Evolutionary conservation across 2,888 invertebrate species (phyloP).

Genomic region (Latrodectus elegans): DNA sequence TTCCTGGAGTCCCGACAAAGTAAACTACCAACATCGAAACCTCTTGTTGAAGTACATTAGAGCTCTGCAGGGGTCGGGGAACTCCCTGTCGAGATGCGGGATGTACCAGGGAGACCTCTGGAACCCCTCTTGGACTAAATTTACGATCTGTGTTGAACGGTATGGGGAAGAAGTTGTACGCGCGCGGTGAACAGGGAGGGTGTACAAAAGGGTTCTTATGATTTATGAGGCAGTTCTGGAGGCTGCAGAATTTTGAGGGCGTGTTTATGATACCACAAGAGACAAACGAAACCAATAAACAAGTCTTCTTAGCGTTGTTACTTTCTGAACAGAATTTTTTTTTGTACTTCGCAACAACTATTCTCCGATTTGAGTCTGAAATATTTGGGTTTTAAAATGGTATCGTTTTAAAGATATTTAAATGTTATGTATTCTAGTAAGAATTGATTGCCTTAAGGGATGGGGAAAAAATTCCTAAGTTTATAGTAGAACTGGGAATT

Average conservation of each 20-base stretch:
- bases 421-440: background rate
- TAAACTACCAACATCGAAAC: background rate
- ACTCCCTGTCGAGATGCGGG: constrained; percentile 20
- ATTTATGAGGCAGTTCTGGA: constrained; percentile 52
- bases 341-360: background rate
- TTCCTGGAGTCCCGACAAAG: background rate
- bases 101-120: constrained; percentile 14
- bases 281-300: constrained; percentile 66
- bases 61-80: constrained; percentile 1
- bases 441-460: background rate
- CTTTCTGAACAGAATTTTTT: constrained; percentile 1
- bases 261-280: constrained; percentile 64
- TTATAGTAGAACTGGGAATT: too few species aligned
- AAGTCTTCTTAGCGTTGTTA: constrained; percentile 65
- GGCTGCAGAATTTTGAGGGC: constrained; percentile 55
- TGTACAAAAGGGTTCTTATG: constrained; percentile 47
- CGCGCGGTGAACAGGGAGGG: background rate
- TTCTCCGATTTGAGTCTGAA: background rate
- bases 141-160: constrained; percentile 50
- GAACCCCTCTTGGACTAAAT: constrained; percentile 29
- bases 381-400: background rate
- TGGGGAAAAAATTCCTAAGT: background rate
- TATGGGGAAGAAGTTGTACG: constrained; percentile 22
- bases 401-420: background rate
- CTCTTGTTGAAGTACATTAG: constrained; percentile 3